A percentile compares a stretch with the other conserved stretches of the same genome.
Evolutionary conservation across 2,888 invertebrate species (phyloP).

Genomic region (Lasioglossum figueresi): DNA sequence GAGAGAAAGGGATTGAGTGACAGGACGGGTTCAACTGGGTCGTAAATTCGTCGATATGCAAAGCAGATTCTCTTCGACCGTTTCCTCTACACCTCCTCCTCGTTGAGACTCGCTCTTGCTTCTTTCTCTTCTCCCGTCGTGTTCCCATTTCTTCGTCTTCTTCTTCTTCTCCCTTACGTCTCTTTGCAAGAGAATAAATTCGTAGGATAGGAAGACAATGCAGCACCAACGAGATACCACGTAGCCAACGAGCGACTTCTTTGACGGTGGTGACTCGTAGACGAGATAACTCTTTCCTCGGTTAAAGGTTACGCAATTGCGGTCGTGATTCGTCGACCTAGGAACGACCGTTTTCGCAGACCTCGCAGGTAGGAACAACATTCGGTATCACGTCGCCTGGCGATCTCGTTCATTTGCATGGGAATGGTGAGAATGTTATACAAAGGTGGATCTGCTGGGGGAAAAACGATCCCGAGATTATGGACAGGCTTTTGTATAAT

Average conservation of each 20-base stretch:
- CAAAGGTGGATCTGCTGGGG: conserved; percentile 48
- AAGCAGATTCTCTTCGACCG: conserved; percentile 64
- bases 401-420: conserved; percentile 74
- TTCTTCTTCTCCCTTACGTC: background rate
- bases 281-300: conserved; percentile 52
- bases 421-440: conserved; percentile 75
- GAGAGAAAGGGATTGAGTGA: conserved; percentile 53
- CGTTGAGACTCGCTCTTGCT: conserved; percentile 48
- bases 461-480: conserved; percentile 25
- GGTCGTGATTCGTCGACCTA: conserved; percentile 54
- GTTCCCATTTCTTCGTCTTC: conserved; percentile 11
- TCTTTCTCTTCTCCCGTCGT: background rate
- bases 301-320: conserved; percentile 62
- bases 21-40: conserved; percentile 68
- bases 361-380: conserved; percentile 61
- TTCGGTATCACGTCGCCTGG: conserved; percentile 43
- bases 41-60: conserved; percentile 81
- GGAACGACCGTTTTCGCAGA: conserved; percentile 45
- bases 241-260: conserved; percentile 39
- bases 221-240: background rate
- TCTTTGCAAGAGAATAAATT: conserved; percentile 46
- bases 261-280: conserved; percentile 32
- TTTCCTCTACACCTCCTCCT: conserved; percentile 61
- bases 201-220: conserved; percentile 38
- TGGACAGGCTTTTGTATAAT: conserved; percentile 24